A percentile compares a stretch with the other conserved stretches of the same genome.
phyloP scores from a whole-genome alignment of 2,888 invertebrate genomes.

The Coelinius sp. region DNA sequence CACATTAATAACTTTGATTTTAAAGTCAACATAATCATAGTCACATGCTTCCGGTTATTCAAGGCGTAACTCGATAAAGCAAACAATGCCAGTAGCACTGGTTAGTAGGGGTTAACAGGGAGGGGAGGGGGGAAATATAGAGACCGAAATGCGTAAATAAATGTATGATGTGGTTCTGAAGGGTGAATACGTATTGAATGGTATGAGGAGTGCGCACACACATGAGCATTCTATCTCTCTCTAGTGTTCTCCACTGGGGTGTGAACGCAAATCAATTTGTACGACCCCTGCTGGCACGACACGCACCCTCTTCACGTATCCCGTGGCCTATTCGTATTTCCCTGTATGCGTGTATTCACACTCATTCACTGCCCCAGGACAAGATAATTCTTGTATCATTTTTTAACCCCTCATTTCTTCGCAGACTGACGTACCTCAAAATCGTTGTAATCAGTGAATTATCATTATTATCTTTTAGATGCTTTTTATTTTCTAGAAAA shows the following conservation, averaged over 20 bases:
- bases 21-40: conserved; percentile 55
- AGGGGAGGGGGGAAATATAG: conserved; percentile 32
- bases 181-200: conserved; percentile 40
- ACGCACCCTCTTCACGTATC: conserved; percentile 26
- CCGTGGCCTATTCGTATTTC: background rate
- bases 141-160: conserved; percentile 50
- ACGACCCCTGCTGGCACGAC: conserved; percentile 62
- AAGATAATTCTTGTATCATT: conserved; percentile 57
- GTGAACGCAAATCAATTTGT: conserved; percentile 72
- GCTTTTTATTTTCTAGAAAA: background rate
- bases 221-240: conserved; percentile 50
- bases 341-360: background rate
- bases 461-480: background rate
- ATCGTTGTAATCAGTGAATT: conserved; percentile 53
- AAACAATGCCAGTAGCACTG: conserved; percentile 58
- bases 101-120: conserved; percentile 19
- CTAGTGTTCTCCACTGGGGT: conserved; percentile 59
- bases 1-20: background rate
- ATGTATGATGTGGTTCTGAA: conserved; percentile 53
- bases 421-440: conserved; percentile 58
- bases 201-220: conserved; percentile 41
- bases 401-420: conserved; percentile 41
- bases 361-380: conserved; percentile 62
- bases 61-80: conserved; percentile 65
- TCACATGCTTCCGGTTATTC: conserved; percentile 63